These are phyloP conservation scores for Podiceps cristatus DNA, from an alignment of 2,113 vertebrate species.

Conservation along the genomic window DNA sequence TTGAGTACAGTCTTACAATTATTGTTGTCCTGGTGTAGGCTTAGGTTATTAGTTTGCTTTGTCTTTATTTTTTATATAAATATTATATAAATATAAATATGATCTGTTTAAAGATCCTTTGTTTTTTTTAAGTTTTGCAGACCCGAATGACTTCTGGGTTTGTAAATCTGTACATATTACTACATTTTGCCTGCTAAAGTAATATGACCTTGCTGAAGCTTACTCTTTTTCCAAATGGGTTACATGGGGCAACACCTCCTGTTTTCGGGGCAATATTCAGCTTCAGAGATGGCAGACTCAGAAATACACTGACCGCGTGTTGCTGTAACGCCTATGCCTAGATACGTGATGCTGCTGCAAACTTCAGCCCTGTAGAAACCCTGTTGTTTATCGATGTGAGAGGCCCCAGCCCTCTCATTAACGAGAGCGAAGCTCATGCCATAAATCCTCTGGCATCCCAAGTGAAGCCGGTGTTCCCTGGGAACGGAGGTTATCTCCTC, in stretches of 20 bases:
- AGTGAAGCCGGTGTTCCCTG: not conserved
- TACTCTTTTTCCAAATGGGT: not conserved
- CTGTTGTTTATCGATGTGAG: not conserved
- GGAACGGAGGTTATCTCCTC: not conserved
- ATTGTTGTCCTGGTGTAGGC: not conserved
- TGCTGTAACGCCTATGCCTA: not conserved
- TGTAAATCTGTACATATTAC: not conserved
- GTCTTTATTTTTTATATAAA: not conserved
- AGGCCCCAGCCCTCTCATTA: not conserved
- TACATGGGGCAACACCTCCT: not conserved
- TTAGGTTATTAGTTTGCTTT: not conserved
- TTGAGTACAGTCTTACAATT: not conserved
- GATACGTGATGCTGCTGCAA: not conserved
- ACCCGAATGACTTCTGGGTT: not conserved
- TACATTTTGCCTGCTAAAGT: not conserved
- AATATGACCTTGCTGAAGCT: not conserved
- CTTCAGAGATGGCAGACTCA: not conserved
- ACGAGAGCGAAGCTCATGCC: not conserved
- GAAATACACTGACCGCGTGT: fast-evolving
- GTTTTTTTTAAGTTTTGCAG: not conserved
- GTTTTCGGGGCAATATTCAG: fast-evolving
- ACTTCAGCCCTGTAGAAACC: not conserved
- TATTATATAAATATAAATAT: not conserved
- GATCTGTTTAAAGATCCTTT: not conserved
- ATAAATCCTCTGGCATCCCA: not conserved